phyloP scores from a whole-genome alignment of 2,113 vertebrate species.

The Plotosus lineatus region DNA sequence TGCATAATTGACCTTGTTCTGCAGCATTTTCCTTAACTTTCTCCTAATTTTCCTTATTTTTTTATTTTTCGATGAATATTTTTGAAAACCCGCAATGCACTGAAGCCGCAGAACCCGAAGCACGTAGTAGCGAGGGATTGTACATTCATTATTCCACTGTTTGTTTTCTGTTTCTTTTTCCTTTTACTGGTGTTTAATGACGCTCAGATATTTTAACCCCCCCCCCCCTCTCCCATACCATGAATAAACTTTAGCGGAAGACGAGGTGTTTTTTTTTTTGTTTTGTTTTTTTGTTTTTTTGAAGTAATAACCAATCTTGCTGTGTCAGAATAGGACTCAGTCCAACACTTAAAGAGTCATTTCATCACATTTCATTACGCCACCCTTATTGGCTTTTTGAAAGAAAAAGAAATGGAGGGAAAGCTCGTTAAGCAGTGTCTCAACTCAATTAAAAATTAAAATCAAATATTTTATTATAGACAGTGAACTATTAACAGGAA shows the following conservation, averaged over 20 bases:
- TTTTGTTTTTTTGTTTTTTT: conserved; percentile 27
- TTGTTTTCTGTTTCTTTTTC: background rate
- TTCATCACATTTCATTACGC: conserved; percentile 48
- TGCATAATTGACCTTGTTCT: no score
- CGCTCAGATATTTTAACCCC: background rate
- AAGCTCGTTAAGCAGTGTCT: conserved; percentile 55
- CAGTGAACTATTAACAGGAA: conserved; percentile 61
- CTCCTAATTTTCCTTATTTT: no score
- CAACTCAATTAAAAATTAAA: conserved; percentile 66
- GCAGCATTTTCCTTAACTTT: no score
- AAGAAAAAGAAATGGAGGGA: conserved; percentile 7
- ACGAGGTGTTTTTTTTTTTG: background rate
- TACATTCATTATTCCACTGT: background rate
- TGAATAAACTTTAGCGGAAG: conserved; percentile 19
- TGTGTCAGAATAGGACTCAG: conserved; percentile 46
- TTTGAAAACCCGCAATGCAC: no score
- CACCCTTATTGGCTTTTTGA: conserved; percentile 43
- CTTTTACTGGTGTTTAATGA: background rate
- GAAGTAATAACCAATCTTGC: conserved; percentile 34
- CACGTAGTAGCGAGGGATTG: no score
- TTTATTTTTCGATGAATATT: no score
- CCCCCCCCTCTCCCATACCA: background rate
- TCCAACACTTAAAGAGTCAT: conserved; percentile 31
- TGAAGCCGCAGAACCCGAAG: no score
- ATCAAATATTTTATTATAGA: conserved; percentile 60